phyloP scores from a whole-genome alignment of 2,113 vertebrate species.

The Choloepus hoffmanni region DNA sequence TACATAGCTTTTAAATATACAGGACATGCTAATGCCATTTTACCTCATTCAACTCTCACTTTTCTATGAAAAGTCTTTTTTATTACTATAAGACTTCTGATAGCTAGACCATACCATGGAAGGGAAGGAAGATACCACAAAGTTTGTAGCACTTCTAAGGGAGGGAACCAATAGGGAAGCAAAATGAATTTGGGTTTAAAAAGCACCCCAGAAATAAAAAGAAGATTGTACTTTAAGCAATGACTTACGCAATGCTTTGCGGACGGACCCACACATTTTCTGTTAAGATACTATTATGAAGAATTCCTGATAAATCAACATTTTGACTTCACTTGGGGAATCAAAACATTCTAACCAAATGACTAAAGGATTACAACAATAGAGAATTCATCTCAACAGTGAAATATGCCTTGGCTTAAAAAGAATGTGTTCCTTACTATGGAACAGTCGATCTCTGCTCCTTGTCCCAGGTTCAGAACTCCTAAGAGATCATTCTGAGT shows the following conservation, averaged over 20 bases:
- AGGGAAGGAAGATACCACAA: slow-evolving; percentile 53
- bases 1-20: slow-evolving; percentile 38
- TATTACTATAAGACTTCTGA: slow-evolving; percentile 29
- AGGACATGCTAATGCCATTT: slow-evolving; percentile 52
- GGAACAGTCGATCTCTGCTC: slow-evolving; percentile 12
- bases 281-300: slow-evolving; percentile 20
- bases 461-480: slow-evolving; percentile 10
- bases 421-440: slow-evolving; percentile 35
- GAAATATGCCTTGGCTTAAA: slow-evolving; percentile 50
- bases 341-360: slow-evolving; percentile 31
- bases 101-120: slow-evolving; percentile 48
- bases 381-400: slow-evolving; percentile 50
- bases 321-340: slow-evolving; percentile 40
- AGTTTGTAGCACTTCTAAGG: slow-evolving; percentile 62
- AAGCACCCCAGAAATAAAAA: slow-evolving; percentile 32
- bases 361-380: slow-evolving; percentile 47
- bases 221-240: slow-evolving; percentile 57
- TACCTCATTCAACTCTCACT: slow-evolving; percentile 40
- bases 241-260: slow-evolving; percentile 53
- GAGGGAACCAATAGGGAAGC: slow-evolving; percentile 53
- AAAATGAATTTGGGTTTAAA: slow-evolving; percentile 62
- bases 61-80: background rate
- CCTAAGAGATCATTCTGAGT: slow-evolving; percentile 10
- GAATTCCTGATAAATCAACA: slow-evolving; percentile 46
- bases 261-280: slow-evolving; percentile 36